Evolutionary conservation across 2,113 vertebrate genomes (phyloP), one percentile per base, ranked within the genome.

Genomic region (Pelusios castaneus): DNA sequence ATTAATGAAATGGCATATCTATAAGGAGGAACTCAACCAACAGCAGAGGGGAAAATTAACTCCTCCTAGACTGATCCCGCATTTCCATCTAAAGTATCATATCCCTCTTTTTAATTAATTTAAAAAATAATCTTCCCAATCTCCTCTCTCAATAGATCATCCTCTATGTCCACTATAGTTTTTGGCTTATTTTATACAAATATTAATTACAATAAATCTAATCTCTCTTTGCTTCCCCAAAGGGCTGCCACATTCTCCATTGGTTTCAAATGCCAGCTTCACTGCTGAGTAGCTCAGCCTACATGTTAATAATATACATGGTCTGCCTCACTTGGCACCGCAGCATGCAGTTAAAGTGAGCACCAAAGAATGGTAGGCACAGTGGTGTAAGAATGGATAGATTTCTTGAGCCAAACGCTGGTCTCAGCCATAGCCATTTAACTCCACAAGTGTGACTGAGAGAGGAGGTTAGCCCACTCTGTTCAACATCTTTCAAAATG

Each of bases 11-110:
- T 27, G 54, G 78, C 58, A 81, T 78, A 56, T 67, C 4, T 76
- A 82, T 91, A 93, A 88, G 5, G 63, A 89, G 84, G 83, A 70
- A 93, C 86, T 92, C 91, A 84, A 91, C 43, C 80, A 80, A 56
- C 2, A 89, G 82, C 80, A 92, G 80, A 92, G 82, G 0, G 0
- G 80, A 86, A 43, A 9, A 41, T 52, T 91, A 87, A 84, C 85
- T 92, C 88, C 82, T 54, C 31, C 55, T 73, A 41, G 91, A 89
- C 24, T 51, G 34, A 56, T 93, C 77, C 86, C 80, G 29, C n/a
- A 49, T 34, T 81, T 91, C 52, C 58, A 31, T 24, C 27, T 52
- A 86, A 75, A 80, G 58, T 54, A 82, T 55, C 47, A 0, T 3
- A 41, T 70, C 92, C 89, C 81, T 56, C 80, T 92, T 31, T 24